A percentile compares a stretch with the other conserved stretches of the same genome.
Evolutionary conservation across 2,888 invertebrate species (phyloP).

Genomic region (Cistogaster globosa): DNA sequence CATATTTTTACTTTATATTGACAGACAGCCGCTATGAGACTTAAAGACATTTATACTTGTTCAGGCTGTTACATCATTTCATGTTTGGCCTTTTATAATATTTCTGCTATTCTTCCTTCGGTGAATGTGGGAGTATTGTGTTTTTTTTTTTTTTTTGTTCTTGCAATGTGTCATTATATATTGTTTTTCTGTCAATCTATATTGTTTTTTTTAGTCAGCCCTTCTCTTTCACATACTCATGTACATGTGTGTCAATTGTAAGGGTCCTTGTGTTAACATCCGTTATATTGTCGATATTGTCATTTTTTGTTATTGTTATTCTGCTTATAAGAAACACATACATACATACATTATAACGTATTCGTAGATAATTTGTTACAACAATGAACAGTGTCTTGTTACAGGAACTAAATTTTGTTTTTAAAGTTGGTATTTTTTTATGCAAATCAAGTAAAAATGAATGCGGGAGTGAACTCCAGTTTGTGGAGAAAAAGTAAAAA

Average conservation of each 20-base stretch:
- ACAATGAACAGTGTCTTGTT: constrained; percentile 26
- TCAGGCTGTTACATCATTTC: no score
- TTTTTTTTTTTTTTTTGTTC: not conserved
- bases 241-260: constrained; percentile 36
- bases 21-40: no score
- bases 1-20: no score
- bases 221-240: not conserved
- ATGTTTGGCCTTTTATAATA: constrained; percentile 18
- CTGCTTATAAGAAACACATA: not conserved
- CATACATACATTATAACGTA: no score
- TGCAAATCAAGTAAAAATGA: no score
- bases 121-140: constrained; percentile 5
- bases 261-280: constrained; percentile 55
- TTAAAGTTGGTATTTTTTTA: no score
- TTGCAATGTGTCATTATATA: constrained; percentile 29
- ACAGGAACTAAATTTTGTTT: not conserved
- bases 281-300: constrained; percentile 57
- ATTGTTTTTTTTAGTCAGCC: constrained; percentile 30
- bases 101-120: constrained; percentile 12
- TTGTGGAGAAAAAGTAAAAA: no score
- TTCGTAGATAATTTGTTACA: not conserved
- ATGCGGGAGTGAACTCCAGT: no score
- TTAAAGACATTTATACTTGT: no score
- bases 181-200: constrained; percentile 60
- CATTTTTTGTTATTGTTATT: not conserved